phyloP scores from a whole-genome alignment of 2,888 invertebrate genomes.

The Mythimna impura region DNA sequence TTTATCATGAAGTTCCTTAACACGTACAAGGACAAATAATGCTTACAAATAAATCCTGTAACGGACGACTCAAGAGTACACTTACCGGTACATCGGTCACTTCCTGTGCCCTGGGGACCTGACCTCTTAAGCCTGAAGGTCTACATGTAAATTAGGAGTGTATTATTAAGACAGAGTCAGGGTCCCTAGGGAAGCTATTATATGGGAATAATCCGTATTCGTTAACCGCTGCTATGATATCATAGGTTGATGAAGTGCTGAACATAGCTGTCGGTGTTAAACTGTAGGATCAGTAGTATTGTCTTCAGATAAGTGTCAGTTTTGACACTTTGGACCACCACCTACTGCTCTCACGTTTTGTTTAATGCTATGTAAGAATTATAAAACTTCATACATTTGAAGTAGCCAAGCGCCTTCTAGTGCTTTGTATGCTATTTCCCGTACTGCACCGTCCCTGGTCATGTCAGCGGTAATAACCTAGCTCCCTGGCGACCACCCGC shows the following conservation, averaged over 20 bases:
- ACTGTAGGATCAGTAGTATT: neutral
- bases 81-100: slow-evolving; percentile 34
- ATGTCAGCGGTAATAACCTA: slow-evolving; percentile 42
- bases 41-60: slow-evolving; percentile 8
- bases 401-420: neutral
- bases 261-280: neutral
- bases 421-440: slow-evolving; percentile 5
- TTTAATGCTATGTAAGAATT: no score
- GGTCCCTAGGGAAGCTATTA: slow-evolving; percentile 8
- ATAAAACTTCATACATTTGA: neutral
- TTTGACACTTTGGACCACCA: no score
- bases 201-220: slow-evolving; percentile 3
- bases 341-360: no score
- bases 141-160: slow-evolving; percentile 37
- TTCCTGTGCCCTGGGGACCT: slow-evolving; percentile 17
- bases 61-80: slow-evolving; percentile 3
- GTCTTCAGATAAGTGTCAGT: neutral
- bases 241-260: neutral
- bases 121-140: slow-evolving; percentile 21
- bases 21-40: neutral
- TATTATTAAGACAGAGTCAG: slow-evolving; percentile 39
- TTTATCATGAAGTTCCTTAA: neutral
- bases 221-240: slow-evolving; percentile 2
- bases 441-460: slow-evolving; percentile 23
- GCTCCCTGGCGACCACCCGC: slow-evolving; percentile 27